Evolutionary conservation across 1,140 invertebrate species (phyloP), one percentile per base, ranked within the genome.

Genomic region (Papilio xuthus): DNA sequence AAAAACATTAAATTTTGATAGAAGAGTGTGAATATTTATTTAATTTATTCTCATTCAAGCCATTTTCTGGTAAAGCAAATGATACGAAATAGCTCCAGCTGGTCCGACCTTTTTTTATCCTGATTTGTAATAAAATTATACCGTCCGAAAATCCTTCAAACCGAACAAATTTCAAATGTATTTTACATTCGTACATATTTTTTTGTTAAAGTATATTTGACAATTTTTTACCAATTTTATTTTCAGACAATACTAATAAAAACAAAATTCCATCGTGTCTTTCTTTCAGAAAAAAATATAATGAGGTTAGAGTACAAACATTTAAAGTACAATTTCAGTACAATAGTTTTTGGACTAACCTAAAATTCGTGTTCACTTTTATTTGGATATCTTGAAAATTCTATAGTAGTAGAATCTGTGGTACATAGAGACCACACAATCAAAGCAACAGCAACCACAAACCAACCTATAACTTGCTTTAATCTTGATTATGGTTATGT

Each of bases 51-150:
- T 26, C 4, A 2, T 28, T 60, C 23, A 28, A 4, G 56, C 13
- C 56, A 60, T 23, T 23, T 26, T 60, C 50, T 53, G 56, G 20
- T 26, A 26, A 10, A 20, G 20, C 2, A 60, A 60, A 60, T 60
- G 56, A 60, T 26, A 26, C 56, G 56, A 28, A 56, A 23, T 60
- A 9, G 23, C 56, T 26, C 56, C 56, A 60, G 56, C 20, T 60
- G 56, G 56, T 28, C 56, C 4, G 56, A 60, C 56, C 56, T 26
- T 60, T 60, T 53, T 56, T 60, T 60, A 60, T 60, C 23, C 56
- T 26, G 20, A 26, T 60, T 60, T 60, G 23, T 60, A 60, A 60
- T 60, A 60, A 60, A 26, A 60, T 60, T 60, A 60, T 60, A 26
- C 23, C 56, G 10, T 60, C 20, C n/a, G 4, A 60, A 60, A 60